Conservation (phyloP, 1,140 invertebrate species). For the Monochamus saltuarius region DNA sequence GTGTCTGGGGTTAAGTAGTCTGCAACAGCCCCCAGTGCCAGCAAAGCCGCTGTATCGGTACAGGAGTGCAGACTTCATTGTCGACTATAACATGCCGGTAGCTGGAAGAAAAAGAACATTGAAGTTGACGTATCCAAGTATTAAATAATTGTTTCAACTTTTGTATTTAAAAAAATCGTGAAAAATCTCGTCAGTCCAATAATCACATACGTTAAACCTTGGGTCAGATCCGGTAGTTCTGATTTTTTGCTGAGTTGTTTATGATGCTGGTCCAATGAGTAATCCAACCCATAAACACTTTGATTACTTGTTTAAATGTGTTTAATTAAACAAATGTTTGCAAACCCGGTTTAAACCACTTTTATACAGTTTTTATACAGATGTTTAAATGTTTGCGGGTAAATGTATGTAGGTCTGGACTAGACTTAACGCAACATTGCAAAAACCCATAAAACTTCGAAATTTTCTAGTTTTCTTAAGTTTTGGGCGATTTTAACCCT, state of each 20-base stretch:
- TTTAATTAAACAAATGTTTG: constrained; percentile 10
- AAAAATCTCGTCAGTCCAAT: no score
- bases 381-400: constrained; percentile 2
- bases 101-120: constrained; percentile 28
- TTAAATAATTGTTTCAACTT: no score
- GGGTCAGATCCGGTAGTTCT: no score
- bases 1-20: constrained; percentile 64
- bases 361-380: constrained; percentile 11
- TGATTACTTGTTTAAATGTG: no score
- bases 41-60: constrained; percentile 54
- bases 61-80: constrained; percentile 55
- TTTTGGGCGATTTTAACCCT: no score
- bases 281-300: background rate
- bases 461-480: no score
- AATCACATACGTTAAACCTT: no score
- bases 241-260: no score
- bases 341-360: background rate
- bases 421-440: background rate
- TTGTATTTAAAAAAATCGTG: no score
- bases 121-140: no score
- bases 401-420: constrained; percentile 5
- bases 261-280: no score
- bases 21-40: constrained; percentile 56
- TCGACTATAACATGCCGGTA: constrained; percentile 42
- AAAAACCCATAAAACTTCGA: no score